Conservation (phyloP, 2,113 vertebrate species). For the Megaceryle torquata region DNA sequence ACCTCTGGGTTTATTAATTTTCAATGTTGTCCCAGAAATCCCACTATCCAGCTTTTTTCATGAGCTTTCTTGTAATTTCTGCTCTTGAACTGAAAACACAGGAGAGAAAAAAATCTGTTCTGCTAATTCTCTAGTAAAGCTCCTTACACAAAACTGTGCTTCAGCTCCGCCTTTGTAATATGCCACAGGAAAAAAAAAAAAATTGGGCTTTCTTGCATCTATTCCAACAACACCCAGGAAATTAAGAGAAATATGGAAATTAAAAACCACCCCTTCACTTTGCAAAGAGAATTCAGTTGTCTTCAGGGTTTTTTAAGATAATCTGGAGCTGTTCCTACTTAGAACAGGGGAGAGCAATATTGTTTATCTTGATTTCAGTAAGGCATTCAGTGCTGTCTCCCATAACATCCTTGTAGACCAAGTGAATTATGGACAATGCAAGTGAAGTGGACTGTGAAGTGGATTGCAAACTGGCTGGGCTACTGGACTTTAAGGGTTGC, state of each 20-base stretch:
- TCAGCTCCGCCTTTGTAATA: neutral
- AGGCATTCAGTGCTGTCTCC: neutral
- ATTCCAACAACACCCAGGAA: neutral
- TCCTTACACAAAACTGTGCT: neutral
- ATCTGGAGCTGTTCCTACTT: neutral
- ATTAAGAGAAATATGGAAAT: neutral
- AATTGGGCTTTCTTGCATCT: neutral
- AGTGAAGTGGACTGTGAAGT: neutral
- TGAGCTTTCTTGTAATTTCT: neutral
- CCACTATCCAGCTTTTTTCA: neutral
- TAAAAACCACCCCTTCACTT: neutral
- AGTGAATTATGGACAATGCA: neutral
- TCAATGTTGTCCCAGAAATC: neutral
- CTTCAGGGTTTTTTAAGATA: neutral
- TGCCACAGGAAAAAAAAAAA: neutral
- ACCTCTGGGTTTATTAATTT: neutral
- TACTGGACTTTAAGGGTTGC: neutral
- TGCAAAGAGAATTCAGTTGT: neutral
- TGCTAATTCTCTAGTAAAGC: neutral
- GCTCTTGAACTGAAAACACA: neutral
- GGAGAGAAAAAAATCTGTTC: neutral
- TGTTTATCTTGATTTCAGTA: neutral
- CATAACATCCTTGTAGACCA: neutral
- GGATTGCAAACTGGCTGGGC: neutral
- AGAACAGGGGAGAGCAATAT: neutral